These are phyloP conservation scores for Sitobion miscanthi DNA, from an alignment of 1,140 invertebrate genomes.

Conservation along the genomic window DNA sequence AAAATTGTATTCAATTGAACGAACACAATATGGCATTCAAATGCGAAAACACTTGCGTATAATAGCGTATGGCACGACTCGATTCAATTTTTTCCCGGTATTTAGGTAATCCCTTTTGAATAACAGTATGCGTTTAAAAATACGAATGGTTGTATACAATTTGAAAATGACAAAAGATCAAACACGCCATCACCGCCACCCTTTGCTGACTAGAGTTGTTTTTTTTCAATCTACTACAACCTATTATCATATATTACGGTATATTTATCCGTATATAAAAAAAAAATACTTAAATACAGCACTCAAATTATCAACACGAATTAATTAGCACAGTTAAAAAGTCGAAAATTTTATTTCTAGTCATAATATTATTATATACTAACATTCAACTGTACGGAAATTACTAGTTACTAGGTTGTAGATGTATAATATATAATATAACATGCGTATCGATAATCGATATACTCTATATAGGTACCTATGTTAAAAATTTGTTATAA, in stretches of 20 bases:
- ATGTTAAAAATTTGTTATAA: too few relatives aligned
- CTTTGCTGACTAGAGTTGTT: not conserved
- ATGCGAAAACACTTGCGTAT: conserved; percentile 25
- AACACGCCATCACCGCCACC: not conserved
- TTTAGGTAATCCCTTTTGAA: conserved; percentile 40
- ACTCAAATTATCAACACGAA: not conserved
- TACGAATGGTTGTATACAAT: conserved; percentile 26
- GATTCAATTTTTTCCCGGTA: not conserved
- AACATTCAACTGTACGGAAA: too few relatives aligned
- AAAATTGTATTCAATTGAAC: conserved; percentile 22
- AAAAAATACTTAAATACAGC: not conserved
- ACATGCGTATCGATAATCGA: too few relatives aligned
- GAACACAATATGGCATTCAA: not conserved
- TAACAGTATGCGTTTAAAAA: conserved; percentile 19
- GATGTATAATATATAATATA: too few relatives aligned
- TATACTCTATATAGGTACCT: too few relatives aligned
- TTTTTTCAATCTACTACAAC: not conserved
- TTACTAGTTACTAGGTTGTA: too few relatives aligned
- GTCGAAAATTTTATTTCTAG: too few relatives aligned
- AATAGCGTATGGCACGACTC: not conserved
- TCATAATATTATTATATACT: too few relatives aligned
- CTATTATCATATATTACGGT: not conserved
- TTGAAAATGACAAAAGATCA: conserved; percentile 29
- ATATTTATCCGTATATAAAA: not conserved
- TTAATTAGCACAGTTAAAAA: too few relatives aligned